Evolutionary conservation across 2,888 invertebrate genomes (phyloP).

Genomic region (Xylota segnis): DNA sequence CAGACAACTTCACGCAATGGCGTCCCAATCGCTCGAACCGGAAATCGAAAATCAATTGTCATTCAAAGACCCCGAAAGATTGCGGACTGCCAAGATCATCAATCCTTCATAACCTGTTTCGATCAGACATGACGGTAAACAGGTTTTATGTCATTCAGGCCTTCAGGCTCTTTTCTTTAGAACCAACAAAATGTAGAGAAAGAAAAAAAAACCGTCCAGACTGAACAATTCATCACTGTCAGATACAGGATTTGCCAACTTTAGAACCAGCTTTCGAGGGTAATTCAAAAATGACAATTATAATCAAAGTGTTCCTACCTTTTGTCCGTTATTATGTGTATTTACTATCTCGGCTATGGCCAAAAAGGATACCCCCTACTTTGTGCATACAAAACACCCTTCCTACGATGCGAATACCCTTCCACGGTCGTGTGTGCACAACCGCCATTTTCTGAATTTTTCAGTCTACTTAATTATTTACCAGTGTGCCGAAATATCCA

Average conservation of each 20-base stretch:
- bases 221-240: background rate
- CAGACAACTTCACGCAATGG: no score
- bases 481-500: slow-evolving; percentile 52
- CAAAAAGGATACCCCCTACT: slow-evolving; percentile 15
- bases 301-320: background rate
- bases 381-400: background rate
- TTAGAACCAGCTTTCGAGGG: background rate
- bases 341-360: background rate
- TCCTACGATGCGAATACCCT: background rate
- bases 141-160: background rate
- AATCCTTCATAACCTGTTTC: no score
- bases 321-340: slow-evolving; percentile 6
- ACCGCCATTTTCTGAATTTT: slow-evolving; percentile 45
- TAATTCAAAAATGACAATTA: background rate
- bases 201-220: background rate
- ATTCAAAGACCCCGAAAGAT: no score
- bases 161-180: background rate
- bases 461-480: slow-evolving; percentile 59
- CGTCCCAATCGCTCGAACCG: no score
- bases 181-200: background rate
- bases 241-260: background rate
- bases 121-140: background rate
- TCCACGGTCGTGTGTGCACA: slow-evolving; percentile 5
- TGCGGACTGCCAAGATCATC: no score
- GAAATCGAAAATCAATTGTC: no score